A percentile compares a stretch with the other conserved stretches of the same genome.
phyloP scores from a whole-genome alignment of 2,113 vertebrate genomes.

The Corythornis cristatus region DNA sequence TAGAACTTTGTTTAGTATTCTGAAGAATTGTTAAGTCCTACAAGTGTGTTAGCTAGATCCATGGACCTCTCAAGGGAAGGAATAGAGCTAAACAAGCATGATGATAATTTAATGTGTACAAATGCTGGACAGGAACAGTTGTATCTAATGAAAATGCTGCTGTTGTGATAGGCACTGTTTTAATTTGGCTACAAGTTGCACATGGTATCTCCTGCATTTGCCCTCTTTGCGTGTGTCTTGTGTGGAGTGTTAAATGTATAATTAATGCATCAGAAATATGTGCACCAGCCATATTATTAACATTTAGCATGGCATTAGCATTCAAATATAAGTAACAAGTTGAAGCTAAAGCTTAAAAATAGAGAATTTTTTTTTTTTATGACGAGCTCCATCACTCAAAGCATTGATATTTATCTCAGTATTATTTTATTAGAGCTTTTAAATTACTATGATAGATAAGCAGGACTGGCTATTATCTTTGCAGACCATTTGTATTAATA shows the following conservation, averaged over 20 bases:
- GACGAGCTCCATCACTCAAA: conserved; percentile 37
- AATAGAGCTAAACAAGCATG: conserved; percentile 36
- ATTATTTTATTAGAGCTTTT: conserved; percentile 66
- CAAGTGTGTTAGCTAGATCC: conserved; percentile 15
- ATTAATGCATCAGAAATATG: conserved; percentile 67
- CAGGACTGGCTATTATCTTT: conserved; percentile 33
- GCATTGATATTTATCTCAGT: conserved; percentile 52
- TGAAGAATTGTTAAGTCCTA: background rate
- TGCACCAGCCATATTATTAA: conserved; percentile 52
- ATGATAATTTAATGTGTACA: conserved; percentile 57
- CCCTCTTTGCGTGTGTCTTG: conserved; percentile 20
- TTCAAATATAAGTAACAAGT: conserved; percentile 60
- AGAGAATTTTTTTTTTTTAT: background rate
- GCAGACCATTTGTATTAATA: conserved; percentile 57
- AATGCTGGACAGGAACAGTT: conserved; percentile 49
- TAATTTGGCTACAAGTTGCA: conserved; percentile 44
- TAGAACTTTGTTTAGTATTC: conserved; percentile 55
- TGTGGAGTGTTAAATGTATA: conserved; percentile 59
- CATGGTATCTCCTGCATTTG: conserved; percentile 24
- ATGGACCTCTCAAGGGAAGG: conserved; percentile 20
- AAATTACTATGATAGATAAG: conserved; percentile 65
- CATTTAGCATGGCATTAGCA: conserved; percentile 66
- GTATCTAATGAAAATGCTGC: conserved; percentile 57
- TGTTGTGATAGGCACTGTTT: conserved; percentile 48
- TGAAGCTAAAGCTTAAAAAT: conserved; percentile 49